Percentiles rank a stretch among this genome's conserved stretches.
Conservation (phyloP, 2,888 invertebrate genomes). For the Geophilus truncorum region DNA sequence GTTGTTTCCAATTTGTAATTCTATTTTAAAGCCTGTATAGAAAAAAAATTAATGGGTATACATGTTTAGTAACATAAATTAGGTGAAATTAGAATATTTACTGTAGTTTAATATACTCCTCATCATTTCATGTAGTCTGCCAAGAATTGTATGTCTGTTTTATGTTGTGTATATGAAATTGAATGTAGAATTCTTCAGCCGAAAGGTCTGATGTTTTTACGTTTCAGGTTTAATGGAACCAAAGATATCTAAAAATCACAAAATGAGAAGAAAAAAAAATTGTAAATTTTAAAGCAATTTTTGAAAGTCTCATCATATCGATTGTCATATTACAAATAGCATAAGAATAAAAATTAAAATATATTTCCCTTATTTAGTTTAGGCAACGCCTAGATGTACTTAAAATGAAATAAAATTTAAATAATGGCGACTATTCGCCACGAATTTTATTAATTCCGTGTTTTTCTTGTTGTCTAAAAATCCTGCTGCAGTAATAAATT, state of each 20-base stretch:
- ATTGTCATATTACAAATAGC: not conserved
- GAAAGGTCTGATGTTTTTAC: not conserved
- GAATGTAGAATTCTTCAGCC: not conserved
- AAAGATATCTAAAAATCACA: not conserved
- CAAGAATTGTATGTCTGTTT: slow-evolving; percentile 2
- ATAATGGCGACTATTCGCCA: not conserved
- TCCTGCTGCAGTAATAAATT: not conserved
- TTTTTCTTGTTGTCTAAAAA: not conserved
- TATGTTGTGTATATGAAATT: not conserved
- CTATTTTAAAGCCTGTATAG: not conserved
- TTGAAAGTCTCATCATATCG: not conserved
- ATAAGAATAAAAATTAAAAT: not conserved
- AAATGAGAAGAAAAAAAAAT: not conserved
- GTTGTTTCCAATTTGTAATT: not conserved
- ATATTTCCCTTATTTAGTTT: slow-evolving; percentile 16
- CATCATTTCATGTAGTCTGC: not conserved
- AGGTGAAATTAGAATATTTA: not conserved
- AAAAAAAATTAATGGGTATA: not conserved
- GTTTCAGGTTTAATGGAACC: not conserved
- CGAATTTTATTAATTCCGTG: not conserved
- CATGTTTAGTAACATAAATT: not conserved
- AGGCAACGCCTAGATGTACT: not conserved
- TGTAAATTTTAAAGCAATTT: not conserved
- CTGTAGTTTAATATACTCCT: not conserved
- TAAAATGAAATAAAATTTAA: not conserved